Evolutionary conservation across 1,140 invertebrate species (phyloP).

Genomic region (Pseudomyrmex concolor): DNA sequence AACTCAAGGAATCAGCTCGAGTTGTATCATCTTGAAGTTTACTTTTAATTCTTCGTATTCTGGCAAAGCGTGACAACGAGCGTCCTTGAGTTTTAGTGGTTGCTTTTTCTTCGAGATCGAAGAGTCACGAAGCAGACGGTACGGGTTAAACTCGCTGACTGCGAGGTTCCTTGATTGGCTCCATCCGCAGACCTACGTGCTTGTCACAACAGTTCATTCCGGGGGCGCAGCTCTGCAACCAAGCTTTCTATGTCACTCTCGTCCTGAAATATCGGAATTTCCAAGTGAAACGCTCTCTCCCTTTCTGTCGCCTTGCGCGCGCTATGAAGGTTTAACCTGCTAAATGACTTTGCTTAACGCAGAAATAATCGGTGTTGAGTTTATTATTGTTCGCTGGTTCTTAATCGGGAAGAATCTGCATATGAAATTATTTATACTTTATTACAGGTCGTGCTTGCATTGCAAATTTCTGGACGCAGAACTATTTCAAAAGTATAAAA

Average conservation of each 20-base stretch:
- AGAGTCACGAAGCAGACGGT: constrained; percentile 73
- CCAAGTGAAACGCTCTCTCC: constrained; percentile 47
- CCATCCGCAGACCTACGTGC: constrained; percentile 84
- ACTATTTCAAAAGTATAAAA: constrained; percentile 27
- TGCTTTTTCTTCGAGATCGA: constrained; percentile 59
- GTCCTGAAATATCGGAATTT: constrained; percentile 63
- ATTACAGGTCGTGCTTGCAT: background rate
- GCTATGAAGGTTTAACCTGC: constrained; percentile 18
- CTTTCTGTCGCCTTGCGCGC: constrained; percentile 1
- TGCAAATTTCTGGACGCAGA: background rate
- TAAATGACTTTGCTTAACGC: constrained; percentile 53
- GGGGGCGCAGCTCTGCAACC: constrained; percentile 19
- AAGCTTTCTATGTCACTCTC: constrained; percentile 25
- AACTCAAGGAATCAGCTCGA: constrained; percentile 6
- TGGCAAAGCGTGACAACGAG: constrained; percentile 40
- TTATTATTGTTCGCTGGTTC: constrained; percentile 26
- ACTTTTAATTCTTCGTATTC: constrained; percentile 56
- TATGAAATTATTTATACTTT: constrained; percentile 15
- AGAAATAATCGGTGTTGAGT: constrained; percentile 50
- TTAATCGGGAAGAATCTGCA: background rate
- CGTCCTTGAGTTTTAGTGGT: constrained; percentile 38
- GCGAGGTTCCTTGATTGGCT: constrained; percentile 83
- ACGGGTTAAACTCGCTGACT: constrained; percentile 82
- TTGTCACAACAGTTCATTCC: constrained; percentile 83
- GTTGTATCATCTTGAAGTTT: constrained; percentile 32